Conservation (phyloP, 2,797 vertebrate genomes). For the Agapornis canus region DNA sequence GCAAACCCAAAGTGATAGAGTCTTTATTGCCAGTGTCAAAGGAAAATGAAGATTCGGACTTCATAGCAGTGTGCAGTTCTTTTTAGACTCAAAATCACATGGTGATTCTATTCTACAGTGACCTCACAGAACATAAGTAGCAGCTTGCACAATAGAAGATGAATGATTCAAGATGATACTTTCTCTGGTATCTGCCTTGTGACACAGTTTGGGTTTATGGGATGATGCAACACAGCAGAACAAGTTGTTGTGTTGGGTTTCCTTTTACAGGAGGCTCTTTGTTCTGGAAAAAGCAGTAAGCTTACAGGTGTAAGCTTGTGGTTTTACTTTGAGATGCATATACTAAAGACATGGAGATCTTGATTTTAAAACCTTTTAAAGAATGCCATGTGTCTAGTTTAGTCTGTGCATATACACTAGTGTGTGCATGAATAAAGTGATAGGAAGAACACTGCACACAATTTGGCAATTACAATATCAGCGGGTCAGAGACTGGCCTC, state of each 20-base stretch:
- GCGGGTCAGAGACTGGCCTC: not conserved
- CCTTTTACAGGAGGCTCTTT: not conserved
- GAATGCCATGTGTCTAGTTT: not conserved
- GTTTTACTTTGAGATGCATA: not conserved
- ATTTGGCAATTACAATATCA: not conserved
- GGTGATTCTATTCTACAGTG: not conserved
- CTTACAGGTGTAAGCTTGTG: not conserved
- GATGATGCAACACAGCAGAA: not conserved
- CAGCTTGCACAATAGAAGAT: constrained; percentile 11
- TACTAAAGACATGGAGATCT: not conserved
- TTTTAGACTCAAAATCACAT: not conserved
- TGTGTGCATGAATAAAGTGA: not conserved
- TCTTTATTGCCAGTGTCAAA: not conserved
- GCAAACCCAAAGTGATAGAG: not conserved
- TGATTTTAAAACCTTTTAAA: not conserved
- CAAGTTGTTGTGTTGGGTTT: not conserved
- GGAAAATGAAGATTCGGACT: not conserved
- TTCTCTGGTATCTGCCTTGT: not conserved
- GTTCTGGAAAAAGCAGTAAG: not conserved
- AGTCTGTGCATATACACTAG: not conserved
- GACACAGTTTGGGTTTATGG: not conserved
- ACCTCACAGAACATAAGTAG: not conserved
- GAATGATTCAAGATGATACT: not conserved
- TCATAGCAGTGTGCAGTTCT: not conserved
- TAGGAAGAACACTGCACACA: not conserved